Evolutionary conservation across 2,888 invertebrate genomes (phyloP).

Genomic region (Drosophila borborema): DNA sequence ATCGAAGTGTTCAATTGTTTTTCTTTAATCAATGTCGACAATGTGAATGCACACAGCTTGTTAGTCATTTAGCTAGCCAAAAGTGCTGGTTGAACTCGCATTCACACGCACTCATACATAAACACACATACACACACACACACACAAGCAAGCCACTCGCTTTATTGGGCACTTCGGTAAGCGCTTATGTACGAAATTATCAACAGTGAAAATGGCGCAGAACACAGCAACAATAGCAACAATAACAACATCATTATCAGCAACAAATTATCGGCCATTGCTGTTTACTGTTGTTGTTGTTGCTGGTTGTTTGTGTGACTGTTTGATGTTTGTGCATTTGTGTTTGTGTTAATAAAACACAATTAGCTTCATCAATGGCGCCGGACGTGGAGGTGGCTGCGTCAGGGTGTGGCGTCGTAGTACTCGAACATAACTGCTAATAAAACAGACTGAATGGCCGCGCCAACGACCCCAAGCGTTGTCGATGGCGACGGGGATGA

Average conservation of each 20-base stretch:
- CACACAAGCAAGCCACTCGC: conserved; percentile 20
- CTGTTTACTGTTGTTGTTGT: conserved; percentile 30
- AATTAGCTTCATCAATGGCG: conserved; percentile 84
- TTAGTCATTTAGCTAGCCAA: conserved; percentile 38
- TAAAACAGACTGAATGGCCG: conserved; percentile 76
- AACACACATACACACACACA: conserved; percentile 13
- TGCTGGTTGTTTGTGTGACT: conserved; percentile 33
- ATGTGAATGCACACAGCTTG: conserved; percentile 20
- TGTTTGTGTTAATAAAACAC: conserved; percentile 85
- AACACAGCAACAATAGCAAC: conserved; percentile 18
- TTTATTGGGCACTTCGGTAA: conserved; percentile 63
- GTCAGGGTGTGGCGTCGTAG: conserved; percentile 41
- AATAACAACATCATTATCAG: conserved; percentile 66
- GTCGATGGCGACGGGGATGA: conserved; percentile 15
- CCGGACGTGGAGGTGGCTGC: conserved; percentile 34
- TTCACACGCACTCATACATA: conserved; percentile 11
- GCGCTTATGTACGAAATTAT: conserved; percentile 70
- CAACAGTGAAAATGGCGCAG: conserved; percentile 67
- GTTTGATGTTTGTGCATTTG: conserved; percentile 75
- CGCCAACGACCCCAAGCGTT: conserved; percentile 65
- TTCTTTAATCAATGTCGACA: conserved; percentile 48
- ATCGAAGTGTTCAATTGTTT: conserved; percentile 22
- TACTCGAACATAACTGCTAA: conserved; percentile 78
- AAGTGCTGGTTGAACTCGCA: conserved; percentile 31
- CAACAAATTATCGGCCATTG: conserved; percentile 73